Evolutionary conservation across 2,888 invertebrate species (phyloP).

Genomic region (Leucophora obtusa): DNA sequence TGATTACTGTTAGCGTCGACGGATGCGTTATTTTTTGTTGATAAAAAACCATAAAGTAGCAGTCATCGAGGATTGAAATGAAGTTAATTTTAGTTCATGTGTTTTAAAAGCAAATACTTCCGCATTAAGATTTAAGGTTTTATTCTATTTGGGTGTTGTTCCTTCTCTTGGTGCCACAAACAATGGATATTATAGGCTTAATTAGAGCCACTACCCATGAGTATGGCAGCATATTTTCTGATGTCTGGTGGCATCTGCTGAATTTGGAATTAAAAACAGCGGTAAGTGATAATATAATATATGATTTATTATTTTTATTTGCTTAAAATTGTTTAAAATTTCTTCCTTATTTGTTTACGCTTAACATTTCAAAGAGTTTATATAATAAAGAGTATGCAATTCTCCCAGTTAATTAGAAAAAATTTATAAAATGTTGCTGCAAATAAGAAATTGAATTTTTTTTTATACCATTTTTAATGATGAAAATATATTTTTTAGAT

Average conservation of each 20-base stretch:
- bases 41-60: neutral
- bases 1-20: neutral
- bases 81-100: slow-evolving; percentile 8
- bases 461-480: too few relatives aligned
- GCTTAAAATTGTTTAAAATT: too few relatives aligned
- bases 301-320: too few relatives aligned
- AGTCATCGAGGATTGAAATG: neutral
- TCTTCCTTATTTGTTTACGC: too few relatives aligned
- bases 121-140: slow-evolving; percentile 18
- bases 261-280: slow-evolving; percentile 80
- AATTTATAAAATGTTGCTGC: too few relatives aligned
- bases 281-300: too few relatives aligned
- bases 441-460: too few relatives aligned
- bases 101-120: slow-evolving; percentile 31
- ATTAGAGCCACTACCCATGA: slow-evolving; percentile 70
- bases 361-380: too few relatives aligned
- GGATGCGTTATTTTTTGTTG: neutral
- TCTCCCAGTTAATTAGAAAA: too few relatives aligned
- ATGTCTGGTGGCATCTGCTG: slow-evolving; percentile 80
- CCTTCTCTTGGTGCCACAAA: slow-evolving; percentile 6
- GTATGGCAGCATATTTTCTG: slow-evolving; percentile 75
- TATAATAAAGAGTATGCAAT: too few relatives aligned
- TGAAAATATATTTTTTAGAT: too few relatives aligned
- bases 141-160: neutral
- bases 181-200: slow-evolving; percentile 72